Base-by-base conservation (phyloP, 2,888 invertebrate genomes). In the Andrena bicolor region DNA sequence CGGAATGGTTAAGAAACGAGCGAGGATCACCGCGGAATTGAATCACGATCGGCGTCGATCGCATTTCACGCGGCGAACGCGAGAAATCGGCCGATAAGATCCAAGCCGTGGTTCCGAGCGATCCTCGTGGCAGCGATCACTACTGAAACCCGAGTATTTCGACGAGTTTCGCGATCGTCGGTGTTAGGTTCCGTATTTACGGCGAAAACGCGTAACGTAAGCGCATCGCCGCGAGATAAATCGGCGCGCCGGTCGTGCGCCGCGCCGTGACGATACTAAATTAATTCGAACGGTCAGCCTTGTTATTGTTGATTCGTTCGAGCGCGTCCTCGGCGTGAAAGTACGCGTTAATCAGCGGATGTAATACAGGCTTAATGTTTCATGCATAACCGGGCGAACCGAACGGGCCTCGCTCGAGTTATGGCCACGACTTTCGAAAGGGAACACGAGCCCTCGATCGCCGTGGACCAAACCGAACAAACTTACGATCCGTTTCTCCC, bases 331-430 rank as follows among this genome's bases (percentile, higher is more conserved):
- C 68, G 56, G 61, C 82, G 86, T 77, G 87, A 87, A 86, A 90
- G 89, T 79, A 73, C 71, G 71, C 81, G 83, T 82, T 86, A 87
- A 88, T 89, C 86, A 81, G 65, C 60, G 66, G 66, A 79, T 81
- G 87, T 85, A 85, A 90, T 86, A 85, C 80, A 68, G 84, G 77
- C 84, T 89, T 90, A 88, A 90, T 84, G 89, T 81, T 82, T 85
- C 80, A 73, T 77, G 86, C 83, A 82, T 83, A 89, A 86, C 81
- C 75, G 71, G 74, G 72, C 41, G 53, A 64, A 72, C 72, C 48
- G 80, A 85, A 80, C 81, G 77, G 75, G 63, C 65, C 66, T 70
- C 79, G 66, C 23, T 81, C 86, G 82, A 90, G 84, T 90, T 90
- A 90, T 84, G 88, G 88, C 74, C 72, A 23, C 53, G 66, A 69